Evolutionary conservation across 2,797 vertebrate species (phyloP).

Genomic region (Acrocephalus scirpaceus): DNA sequence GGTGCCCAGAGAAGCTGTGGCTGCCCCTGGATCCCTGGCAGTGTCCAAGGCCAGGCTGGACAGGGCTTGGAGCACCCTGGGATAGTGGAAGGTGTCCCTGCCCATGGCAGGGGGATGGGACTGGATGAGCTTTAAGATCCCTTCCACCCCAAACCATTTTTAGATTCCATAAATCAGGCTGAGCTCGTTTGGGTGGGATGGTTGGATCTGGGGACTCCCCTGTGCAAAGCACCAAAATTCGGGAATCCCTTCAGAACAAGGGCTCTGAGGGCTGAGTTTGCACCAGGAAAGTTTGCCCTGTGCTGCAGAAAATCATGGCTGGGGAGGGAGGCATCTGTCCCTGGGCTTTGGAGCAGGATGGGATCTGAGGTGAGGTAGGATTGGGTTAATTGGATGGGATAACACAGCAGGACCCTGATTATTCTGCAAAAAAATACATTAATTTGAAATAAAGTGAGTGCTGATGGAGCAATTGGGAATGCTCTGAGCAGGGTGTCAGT

Average conservation of each 20-base stretch:
- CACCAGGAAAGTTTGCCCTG: no score
- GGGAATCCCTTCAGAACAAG: not conserved
- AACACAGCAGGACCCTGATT: accelerated
- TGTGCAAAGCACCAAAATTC: not conserved
- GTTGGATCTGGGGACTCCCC: not conserved
- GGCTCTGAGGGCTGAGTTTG: not conserved
- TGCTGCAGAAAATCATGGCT: not conserved
- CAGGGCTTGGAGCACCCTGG: accelerated
- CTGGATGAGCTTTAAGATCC: accelerated
- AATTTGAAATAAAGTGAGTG: not conserved
- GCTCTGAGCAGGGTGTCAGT: not conserved
- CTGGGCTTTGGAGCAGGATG: not conserved
- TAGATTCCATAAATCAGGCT: not conserved
- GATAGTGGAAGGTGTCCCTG: accelerated
- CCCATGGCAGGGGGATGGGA: accelerated
- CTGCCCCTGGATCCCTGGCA: not conserved
- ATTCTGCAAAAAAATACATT: not conserved
- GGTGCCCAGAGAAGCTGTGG: not conserved
- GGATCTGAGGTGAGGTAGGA: not conserved
- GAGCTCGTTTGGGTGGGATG: accelerated
- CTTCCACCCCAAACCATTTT: not conserved
- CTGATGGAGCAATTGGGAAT: not conserved
- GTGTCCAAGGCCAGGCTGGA: not conserved
- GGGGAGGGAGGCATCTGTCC: not conserved
- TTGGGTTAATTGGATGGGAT: not conserved